These are phyloP conservation scores for Tuberolachnus salignus DNA, from an alignment of 2,888 invertebrate genomes.

Conservation along the genomic window DNA sequence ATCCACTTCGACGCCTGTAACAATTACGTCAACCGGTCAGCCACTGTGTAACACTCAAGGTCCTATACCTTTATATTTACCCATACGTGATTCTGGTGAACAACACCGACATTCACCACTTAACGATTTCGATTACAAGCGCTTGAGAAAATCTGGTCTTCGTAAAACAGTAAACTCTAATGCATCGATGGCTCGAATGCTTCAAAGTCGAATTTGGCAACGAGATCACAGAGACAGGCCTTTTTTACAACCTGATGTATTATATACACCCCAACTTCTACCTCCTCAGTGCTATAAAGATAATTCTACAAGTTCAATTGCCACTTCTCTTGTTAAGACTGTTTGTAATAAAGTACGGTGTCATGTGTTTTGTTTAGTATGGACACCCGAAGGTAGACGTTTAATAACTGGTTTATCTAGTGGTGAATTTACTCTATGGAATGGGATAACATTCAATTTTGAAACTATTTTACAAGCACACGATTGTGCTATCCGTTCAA, in stretches of 20 bases:
- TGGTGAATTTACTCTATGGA: constrained; percentile 99
- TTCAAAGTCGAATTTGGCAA: constrained; percentile 94
- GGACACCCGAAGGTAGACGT: constrained; percentile 98
- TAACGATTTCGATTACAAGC: constrained; percentile 92
- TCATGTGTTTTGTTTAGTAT: constrained; percentile 97
- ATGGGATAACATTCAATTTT: constrained; percentile 99
- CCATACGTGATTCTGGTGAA: constrained; percentile 19
- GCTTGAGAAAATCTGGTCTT: constrained; percentile 93
- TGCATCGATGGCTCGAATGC: constrained; percentile 87
- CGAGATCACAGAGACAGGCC: constrained; percentile 87
- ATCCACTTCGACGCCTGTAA: too few species aligned
- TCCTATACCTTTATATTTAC: constrained; percentile 57
- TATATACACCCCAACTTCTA: constrained; percentile 90
- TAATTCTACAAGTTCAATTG: constrained; percentile 95
- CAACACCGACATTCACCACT: constrained; percentile 40
- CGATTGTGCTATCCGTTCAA: constrained; percentile 95
- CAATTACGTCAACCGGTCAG: too few species aligned
- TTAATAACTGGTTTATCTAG: constrained; percentile 98
- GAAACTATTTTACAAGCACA: constrained; percentile 99
- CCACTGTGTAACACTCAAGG: constrained; percentile 56
- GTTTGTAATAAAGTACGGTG: constrained; percentile 99
- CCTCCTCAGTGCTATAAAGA: constrained; percentile 94
- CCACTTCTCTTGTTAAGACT: constrained; percentile 95
- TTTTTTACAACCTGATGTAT: constrained; percentile 91
- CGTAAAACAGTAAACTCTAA: constrained; percentile 98